Conservation (phyloP, 2,113 vertebrate genomes). For the Etia nguti region DNA sequence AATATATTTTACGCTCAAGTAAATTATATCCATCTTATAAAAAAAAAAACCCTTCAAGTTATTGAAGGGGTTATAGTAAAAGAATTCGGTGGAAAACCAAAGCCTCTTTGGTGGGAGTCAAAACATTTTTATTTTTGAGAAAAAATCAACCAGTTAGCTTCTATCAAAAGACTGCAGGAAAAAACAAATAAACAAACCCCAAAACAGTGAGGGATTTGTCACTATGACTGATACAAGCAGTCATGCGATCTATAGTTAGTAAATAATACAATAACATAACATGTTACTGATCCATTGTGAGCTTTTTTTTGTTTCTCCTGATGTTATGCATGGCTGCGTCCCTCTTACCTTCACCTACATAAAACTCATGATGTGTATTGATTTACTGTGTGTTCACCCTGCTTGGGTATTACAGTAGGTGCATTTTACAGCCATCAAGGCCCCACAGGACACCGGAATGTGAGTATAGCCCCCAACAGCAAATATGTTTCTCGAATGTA, state of each 20-base stretch:
- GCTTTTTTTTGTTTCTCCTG: neutral
- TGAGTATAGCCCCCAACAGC: neutral
- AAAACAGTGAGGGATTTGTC: neutral
- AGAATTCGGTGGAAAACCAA: neutral
- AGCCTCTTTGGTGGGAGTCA: neutral
- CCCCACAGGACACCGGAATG: neutral
- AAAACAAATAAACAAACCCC: neutral
- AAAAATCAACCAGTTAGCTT: neutral
- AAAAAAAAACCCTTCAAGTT: neutral
- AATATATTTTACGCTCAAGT: neutral
- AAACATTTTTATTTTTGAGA: accelerated
- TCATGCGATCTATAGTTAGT: neutral
- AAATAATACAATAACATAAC: neutral
- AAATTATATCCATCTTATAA: neutral
- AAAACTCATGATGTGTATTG: neutral
- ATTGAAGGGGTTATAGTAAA: too few relatives aligned
- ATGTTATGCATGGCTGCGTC: neutral
- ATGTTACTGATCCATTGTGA: neutral
- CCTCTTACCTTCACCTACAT: neutral
- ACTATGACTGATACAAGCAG: neutral
- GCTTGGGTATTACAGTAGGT: neutral
- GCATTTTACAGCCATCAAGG: neutral
- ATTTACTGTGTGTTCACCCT: neutral
- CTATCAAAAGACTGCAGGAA: neutral
- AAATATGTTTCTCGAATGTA: neutral